Conservation (phyloP, 2,888 invertebrate genomes). For the Carterocephalus palaemon region DNA sequence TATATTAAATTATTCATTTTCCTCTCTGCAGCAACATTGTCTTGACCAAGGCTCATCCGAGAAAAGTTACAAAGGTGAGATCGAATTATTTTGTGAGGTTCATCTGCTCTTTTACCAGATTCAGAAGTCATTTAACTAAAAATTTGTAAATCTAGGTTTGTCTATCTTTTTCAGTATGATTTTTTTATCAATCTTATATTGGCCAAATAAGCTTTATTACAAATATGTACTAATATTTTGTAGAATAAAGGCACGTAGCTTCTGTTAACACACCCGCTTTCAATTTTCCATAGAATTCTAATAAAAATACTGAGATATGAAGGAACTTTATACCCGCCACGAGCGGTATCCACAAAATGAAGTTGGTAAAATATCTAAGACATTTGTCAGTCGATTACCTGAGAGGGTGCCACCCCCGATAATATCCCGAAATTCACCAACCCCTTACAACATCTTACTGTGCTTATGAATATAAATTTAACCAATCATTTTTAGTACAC, state of each 20-base stretch:
- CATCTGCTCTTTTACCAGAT: too few relatives aligned
- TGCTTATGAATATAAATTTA: conserved; percentile 70
- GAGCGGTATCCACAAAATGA: conserved; percentile 63
- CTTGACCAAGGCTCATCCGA: too few relatives aligned
- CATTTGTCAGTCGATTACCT: conserved; percentile 78
- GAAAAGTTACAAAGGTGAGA: too few relatives aligned
- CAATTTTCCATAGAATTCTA: conserved; percentile 19
- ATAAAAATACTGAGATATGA: conserved; percentile 26
- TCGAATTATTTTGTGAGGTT: too few relatives aligned
- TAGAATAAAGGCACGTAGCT: not conserved
- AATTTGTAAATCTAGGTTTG: too few relatives aligned
- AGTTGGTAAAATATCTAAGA: conserved; percentile 74
- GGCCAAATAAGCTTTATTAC: too few relatives aligned
- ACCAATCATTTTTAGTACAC: conserved; percentile 44
- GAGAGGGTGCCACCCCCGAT: conserved; percentile 58
- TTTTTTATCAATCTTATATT: too few relatives aligned
- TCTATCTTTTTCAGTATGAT: too few relatives aligned
- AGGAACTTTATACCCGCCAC: conserved; percentile 39
- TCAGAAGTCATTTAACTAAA: too few relatives aligned
- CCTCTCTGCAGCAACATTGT: too few relatives aligned
- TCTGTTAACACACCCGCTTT: conserved; percentile 16
- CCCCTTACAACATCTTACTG: conserved; percentile 53
- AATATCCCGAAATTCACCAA: conserved; percentile 63
- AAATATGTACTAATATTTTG: too few relatives aligned
- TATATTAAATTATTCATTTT: too few relatives aligned